Percentiles rank a stretch among this genome's conserved stretches.
These are phyloP conservation scores for Cyaniris semiargus DNA, from an alignment of 2,888 invertebrate species.

Conservation along the genomic window DNA sequence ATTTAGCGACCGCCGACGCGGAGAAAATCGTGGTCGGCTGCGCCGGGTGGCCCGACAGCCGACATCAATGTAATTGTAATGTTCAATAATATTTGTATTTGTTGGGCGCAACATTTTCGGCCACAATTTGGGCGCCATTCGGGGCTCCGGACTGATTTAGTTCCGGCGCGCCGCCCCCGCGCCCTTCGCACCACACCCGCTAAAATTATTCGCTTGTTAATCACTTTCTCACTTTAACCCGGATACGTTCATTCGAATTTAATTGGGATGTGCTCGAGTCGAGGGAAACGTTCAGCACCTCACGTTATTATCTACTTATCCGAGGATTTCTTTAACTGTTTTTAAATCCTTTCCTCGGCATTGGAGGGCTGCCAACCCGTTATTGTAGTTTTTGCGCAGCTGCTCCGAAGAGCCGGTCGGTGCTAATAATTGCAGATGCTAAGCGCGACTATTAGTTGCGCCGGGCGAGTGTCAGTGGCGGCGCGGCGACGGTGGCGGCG, in stretches of 20 bases:
- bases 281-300: background rate
- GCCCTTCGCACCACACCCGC: background rate
- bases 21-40: background rate
- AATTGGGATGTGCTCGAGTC: background rate
- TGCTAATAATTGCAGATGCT: conserved; percentile 16
- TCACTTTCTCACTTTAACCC: background rate
- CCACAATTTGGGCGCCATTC: conserved; percentile 5
- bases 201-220: background rate
- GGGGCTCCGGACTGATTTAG: conserved; percentile 12
- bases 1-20: background rate
- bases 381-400: background rate
- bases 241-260: background rate
- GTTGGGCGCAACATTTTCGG: conserved; percentile 9
- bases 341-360: background rate
- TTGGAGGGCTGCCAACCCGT: background rate
- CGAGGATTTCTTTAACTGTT: background rate
- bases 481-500: background rate
- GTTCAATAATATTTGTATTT: conserved; percentile 20
- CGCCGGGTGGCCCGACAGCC: background rate
- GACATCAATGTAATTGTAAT: background rate
- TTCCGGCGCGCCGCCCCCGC: conserved; percentile 10
- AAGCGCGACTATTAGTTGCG: conserved; percentile 9
- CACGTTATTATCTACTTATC: background rate
- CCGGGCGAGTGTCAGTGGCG: background rate
- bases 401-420: background rate